Percentiles rank a stretch among this genome's conserved stretches.
phyloP scores from a whole-genome alignment of 2,797 vertebrate genomes.

The Myoxocephalus aenaeus region DNA sequence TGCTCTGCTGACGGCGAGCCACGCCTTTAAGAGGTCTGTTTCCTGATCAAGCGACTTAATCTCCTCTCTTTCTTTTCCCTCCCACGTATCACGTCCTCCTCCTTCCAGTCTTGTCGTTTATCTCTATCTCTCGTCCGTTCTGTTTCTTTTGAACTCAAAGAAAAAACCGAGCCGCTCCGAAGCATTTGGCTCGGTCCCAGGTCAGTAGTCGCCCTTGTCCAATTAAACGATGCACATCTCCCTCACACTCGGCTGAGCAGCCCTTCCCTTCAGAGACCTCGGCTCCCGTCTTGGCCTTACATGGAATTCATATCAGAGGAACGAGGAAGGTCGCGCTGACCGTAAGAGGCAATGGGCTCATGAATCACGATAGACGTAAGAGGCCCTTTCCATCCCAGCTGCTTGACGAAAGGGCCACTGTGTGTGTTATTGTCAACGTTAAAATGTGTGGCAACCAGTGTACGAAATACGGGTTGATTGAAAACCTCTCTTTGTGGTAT shows the following conservation, averaged over 20 bases:
- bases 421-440: background rate
- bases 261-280: conserved; percentile 55
- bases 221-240: conserved; percentile 80
- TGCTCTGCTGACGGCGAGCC: conserved; percentile 26
- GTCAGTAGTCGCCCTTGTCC: conserved; percentile 72
- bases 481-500: too few relatives aligned
- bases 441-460: too few relatives aligned
- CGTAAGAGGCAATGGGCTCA: conserved; percentile 14
- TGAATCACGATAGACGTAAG: conserved; percentile 24
- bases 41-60: conserved; percentile 12
- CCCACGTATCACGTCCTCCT: background rate
- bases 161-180: conserved; percentile 31
- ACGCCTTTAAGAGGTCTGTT: conserved; percentile 8
- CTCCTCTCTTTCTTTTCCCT: conserved; percentile 11
- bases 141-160: conserved; percentile 46
- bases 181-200: conserved; percentile 67
- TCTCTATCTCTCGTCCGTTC: conserved; percentile 3
- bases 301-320: conserved; percentile 59
- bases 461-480: too few relatives aligned
- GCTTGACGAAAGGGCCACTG: background rate
- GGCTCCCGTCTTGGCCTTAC: conserved; percentile 59
- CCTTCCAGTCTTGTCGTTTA: conserved; percentile 18
- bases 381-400: conserved; percentile 3
- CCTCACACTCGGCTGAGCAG: conserved; percentile 65
- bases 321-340: conserved; percentile 50